Conservation (phyloP, 2,113 vertebrate genomes). For the Carassius carassius region DNA sequence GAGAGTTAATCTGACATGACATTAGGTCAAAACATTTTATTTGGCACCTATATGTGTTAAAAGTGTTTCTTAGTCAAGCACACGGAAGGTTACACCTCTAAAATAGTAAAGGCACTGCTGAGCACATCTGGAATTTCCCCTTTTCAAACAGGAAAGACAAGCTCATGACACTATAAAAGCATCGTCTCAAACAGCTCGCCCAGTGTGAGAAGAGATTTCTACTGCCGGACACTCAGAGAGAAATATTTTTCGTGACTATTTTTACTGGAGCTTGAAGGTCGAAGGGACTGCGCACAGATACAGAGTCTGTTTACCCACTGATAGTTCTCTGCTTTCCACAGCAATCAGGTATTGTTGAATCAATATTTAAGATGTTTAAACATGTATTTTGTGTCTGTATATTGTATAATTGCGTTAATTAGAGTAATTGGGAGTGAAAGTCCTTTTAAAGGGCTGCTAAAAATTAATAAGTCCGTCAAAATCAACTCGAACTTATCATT, state of each 20-base stretch:
- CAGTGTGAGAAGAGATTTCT: neutral
- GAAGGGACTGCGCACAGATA: neutral
- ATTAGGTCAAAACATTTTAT: neutral
- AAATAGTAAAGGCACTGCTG: neutral
- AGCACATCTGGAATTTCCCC: conserved; percentile 32
- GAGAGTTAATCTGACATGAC: neutral
- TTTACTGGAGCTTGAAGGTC: neutral
- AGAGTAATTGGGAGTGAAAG: neutral
- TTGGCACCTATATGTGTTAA: neutral
- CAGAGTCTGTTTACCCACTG: neutral
- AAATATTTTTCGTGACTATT: neutral
- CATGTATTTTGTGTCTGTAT: neutral
- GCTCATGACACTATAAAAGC: conserved; percentile 5
- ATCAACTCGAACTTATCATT: neutral
- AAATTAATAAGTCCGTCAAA: neutral
- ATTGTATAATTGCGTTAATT: neutral
- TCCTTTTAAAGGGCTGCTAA: neutral
- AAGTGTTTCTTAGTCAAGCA: neutral
- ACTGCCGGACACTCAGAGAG: neutral
- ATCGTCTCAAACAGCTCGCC: neutral
- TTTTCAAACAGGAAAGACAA: conserved; percentile 26
- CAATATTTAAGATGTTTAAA: neutral
- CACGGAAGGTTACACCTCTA: neutral
- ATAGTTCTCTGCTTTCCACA: neutral
- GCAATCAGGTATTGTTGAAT: neutral